These are phyloP conservation scores for Sturnus vulgaris DNA, from an alignment of 2,113 vertebrate genomes.

Conservation along the genomic window DNA sequence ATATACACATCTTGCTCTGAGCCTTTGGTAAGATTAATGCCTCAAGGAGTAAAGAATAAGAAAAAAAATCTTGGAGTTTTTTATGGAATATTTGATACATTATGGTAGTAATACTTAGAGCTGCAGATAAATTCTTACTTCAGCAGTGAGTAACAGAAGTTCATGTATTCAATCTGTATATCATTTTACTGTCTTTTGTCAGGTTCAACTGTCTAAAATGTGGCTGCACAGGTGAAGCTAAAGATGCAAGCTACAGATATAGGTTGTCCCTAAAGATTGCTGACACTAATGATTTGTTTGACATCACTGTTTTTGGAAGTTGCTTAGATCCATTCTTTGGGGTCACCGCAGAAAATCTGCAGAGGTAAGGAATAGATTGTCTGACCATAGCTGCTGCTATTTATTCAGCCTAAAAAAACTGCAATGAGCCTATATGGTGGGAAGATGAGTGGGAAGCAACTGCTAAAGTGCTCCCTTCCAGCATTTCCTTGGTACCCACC, in stretches of 20 bases:
- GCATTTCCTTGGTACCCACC: background rate
- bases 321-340: slow-evolving; percentile 81
- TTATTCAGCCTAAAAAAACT: background rate
- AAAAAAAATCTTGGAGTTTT: background rate
- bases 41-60: background rate
- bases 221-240: slow-evolving; percentile 56
- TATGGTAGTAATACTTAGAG: background rate
- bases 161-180: background rate
- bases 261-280: slow-evolving; percentile 74
- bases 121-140: background rate
- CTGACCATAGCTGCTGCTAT: background rate
- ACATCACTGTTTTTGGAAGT: slow-evolving; percentile 78
- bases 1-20: background rate
- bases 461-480: background rate
- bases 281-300: slow-evolving; percentile 64
- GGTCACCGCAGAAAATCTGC: slow-evolving; percentile 68
- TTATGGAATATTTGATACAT: background rate
- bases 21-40: background rate
- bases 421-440: background rate
- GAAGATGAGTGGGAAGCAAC: background rate
- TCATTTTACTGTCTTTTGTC: background rate
- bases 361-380: slow-evolving; percentile 65
- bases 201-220: slow-evolving; percentile 77
- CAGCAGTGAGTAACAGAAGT: background rate
- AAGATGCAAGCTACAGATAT: slow-evolving; percentile 73